Conservation (phyloP, 2,888 invertebrate genomes). For the Oxyteleia sp. region DNA sequence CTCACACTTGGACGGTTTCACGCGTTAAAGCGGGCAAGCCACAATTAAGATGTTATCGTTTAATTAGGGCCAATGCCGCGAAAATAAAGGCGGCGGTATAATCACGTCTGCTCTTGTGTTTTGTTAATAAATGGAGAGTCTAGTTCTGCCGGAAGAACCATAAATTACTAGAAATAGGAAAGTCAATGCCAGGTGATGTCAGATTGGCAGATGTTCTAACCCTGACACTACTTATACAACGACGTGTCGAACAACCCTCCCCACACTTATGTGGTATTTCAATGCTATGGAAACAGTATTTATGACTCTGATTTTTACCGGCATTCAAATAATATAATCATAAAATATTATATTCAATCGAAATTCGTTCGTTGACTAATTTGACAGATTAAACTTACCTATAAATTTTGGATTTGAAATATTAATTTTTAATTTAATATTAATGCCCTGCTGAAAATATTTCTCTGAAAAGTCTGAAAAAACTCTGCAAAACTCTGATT, state of each 20-base stretch:
- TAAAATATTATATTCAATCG: too few species aligned
- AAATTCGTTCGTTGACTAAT: too few species aligned
- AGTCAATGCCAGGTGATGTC: conserved; percentile 83
- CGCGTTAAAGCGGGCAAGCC: conserved; percentile 76
- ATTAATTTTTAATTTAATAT: too few species aligned
- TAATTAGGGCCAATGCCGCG: conserved; percentile 81
- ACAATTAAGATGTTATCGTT: conserved; percentile 84
- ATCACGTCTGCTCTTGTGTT: conserved; percentile 44
- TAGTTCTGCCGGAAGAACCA: conserved; percentile 71
- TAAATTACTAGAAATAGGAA: conserved; percentile 84
- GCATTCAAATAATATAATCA: too few species aligned
- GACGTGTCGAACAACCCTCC: conserved; percentile 74
- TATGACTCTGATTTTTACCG: conserved; percentile 57
- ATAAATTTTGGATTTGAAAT: too few species aligned
- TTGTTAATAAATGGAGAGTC: conserved; percentile 50
- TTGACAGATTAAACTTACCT: too few species aligned
- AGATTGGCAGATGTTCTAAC: conserved; percentile 84
- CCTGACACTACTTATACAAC: conserved; percentile 76
- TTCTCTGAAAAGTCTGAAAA: too few species aligned
- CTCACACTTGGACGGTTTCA: conserved; percentile 55
- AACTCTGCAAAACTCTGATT: too few species aligned
- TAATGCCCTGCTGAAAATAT: too few species aligned
- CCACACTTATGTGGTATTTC: conserved; percentile 50
- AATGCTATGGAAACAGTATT: conserved; percentile 59
- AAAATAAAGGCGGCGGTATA: conserved; percentile 71